phyloP scores from a whole-genome alignment of 1,140 invertebrate genomes.

The Neodiprion virginianus region DNA sequence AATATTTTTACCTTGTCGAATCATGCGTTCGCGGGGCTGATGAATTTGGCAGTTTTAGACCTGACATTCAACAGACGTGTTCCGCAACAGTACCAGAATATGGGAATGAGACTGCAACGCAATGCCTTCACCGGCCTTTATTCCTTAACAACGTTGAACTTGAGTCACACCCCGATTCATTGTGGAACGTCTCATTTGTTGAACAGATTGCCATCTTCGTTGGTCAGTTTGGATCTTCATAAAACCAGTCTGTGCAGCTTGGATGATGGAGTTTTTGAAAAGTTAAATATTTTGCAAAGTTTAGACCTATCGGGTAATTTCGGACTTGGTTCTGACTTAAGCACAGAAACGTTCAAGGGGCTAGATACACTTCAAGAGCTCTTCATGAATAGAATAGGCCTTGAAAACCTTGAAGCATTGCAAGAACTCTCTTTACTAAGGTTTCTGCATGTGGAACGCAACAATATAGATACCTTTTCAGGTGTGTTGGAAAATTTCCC shows the following conservation, averaged over 20 bases:
- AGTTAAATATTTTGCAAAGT: conserved; percentile 52
- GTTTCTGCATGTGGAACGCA: conserved; percentile 54
- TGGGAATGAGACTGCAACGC: conserved; percentile 46
- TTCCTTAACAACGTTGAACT: conserved; percentile 58
- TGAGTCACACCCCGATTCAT: conserved; percentile 59
- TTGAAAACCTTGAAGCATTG: conserved; percentile 52
- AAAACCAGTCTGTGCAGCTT: conserved; percentile 53
- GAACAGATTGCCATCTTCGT: conserved; percentile 42
- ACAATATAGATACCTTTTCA: conserved; percentile 55
- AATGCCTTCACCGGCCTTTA: conserved; percentile 47
- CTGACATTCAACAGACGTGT: conserved; percentile 59
- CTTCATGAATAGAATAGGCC: conserved; percentile 54
- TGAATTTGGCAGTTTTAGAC: conserved; percentile 59
- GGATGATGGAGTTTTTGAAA: conserved; percentile 47
- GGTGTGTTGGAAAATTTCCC: conserved; percentile 39
- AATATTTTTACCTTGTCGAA: conserved; percentile 54
- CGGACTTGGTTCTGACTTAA: conserved; percentile 43
- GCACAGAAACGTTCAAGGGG: conserved; percentile 47
- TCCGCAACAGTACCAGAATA: conserved; percentile 32
- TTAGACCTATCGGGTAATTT: conserved; percentile 64
- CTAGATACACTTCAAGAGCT: conserved; percentile 57
- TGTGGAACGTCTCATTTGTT: conserved; percentile 51
- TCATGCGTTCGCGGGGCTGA: conserved; percentile 52
- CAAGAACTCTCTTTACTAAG: conserved; percentile 51
- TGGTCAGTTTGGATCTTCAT: conserved; percentile 62